Evolutionary conservation across 2,888 invertebrate genomes (phyloP).

Genomic region (Ectropis crepuscularia): DNA sequence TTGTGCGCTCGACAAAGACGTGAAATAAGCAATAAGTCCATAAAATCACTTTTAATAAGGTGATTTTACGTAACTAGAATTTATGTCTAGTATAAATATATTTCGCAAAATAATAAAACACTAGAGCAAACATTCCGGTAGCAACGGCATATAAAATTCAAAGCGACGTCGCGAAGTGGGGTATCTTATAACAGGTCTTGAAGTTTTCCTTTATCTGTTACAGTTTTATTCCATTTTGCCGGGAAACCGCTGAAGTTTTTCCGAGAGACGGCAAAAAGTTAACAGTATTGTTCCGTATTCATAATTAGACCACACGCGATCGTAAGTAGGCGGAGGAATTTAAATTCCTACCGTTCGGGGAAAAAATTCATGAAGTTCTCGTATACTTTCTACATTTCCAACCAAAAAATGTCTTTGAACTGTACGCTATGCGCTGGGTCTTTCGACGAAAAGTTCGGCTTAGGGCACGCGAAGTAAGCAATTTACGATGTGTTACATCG

Average conservation of each 20-base stretch:
- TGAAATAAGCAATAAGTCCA: conserved; percentile 33
- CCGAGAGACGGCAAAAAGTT: conserved; percentile 51
- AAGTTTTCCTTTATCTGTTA: conserved; percentile 66
- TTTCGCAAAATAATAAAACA: conserved; percentile 35
- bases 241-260: conserved; percentile 60
- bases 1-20: conserved; percentile 35
- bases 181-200: conserved; percentile 63
- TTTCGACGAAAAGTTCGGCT: conserved; percentile 71
- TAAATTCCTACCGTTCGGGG: conserved; percentile 75
- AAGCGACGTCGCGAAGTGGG: conserved; percentile 62
- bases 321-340: conserved; percentile 75
- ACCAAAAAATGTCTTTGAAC: conserved; percentile 77
- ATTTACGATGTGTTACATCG: conserved; percentile 78
- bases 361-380: conserved; percentile 74
- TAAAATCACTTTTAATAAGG: conserved; percentile 34
- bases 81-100: conserved; percentile 45
- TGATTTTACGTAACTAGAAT: conserved; percentile 49
- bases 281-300: conserved; percentile 66
- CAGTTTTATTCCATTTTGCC: conserved; percentile 63
- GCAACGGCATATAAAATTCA: conserved; percentile 58
- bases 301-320: conserved; percentile 84
- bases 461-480: conserved; percentile 65
- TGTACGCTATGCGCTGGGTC: conserved; percentile 69
- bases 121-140: conserved; percentile 50
- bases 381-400: conserved; percentile 73